These are phyloP conservation scores for Greenwoodochromis staneri DNA, from an alignment of 2,113 vertebrate species.

Conservation along the genomic window DNA sequence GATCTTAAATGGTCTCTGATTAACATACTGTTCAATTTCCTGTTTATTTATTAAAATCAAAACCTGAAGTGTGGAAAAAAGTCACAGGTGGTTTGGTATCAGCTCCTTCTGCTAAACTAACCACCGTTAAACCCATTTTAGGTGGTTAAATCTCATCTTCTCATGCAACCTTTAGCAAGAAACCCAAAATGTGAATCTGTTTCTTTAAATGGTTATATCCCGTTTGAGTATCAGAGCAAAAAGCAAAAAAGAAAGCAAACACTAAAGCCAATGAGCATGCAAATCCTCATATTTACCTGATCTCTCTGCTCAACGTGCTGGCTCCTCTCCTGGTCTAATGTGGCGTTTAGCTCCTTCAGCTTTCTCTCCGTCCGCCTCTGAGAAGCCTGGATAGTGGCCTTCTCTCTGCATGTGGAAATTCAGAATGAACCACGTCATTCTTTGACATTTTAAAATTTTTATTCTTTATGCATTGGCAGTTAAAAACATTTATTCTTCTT, in stretches of 20 bases:
- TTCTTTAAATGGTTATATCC: not conserved
- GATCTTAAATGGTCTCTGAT: not conserved
- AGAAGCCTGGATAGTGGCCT: slow-evolving; percentile 75
- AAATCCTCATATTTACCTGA: slow-evolving; percentile 71
- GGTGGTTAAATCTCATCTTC: not conserved
- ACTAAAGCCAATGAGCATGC: not conserved
- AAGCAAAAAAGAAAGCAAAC: not conserved
- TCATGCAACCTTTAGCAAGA: not conserved
- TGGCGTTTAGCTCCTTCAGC: slow-evolving; percentile 86
- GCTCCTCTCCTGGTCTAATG: slow-evolving; percentile 86
- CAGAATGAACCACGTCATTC: not conserved
- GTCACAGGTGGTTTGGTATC: not conserved
- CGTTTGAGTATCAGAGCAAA: not conserved
- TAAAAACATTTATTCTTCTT: not conserved
- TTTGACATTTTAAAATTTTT: not conserved
- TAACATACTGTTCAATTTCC: not conserved
- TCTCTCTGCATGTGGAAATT: slow-evolving; percentile 72
- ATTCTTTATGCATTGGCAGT: not conserved
- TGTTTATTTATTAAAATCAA: not conserved
- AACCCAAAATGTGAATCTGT: not conserved
- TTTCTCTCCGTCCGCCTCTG: slow-evolving; percentile 85
- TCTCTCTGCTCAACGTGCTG: slow-evolving; percentile 86
- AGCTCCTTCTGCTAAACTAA: not conserved
- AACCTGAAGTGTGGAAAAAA: not conserved
- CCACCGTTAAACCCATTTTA: not conserved